A percentile compares a stretch with the other conserved stretches of the same genome.
phyloP scores from a whole-genome alignment of 2,113 vertebrate species.

The Cebidichthys violaceus region DNA sequence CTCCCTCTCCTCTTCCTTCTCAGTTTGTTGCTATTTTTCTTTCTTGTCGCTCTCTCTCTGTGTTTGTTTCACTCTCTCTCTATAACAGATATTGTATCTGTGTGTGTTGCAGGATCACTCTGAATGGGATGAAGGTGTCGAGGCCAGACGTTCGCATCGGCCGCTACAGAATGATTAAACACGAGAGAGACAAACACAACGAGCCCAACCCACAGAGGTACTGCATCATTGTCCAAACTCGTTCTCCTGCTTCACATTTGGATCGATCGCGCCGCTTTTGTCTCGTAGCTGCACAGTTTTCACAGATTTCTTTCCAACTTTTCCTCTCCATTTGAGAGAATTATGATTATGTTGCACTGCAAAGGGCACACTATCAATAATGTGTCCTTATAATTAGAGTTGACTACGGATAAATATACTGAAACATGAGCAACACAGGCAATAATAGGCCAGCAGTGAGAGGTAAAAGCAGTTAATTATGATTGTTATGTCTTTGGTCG shows the following conservation, averaged over 20 bases:
- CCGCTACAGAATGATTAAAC: conserved; percentile 99
- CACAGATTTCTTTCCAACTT: conserved; percentile 25
- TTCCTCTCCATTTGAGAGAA: conserved; percentile 37
- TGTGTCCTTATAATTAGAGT: conserved; percentile 30
- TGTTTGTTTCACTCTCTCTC: conserved; percentile 2
- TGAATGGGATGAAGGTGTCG: conserved; percentile 99
- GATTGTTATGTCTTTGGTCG: background rate
- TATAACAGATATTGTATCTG: conserved; percentile 47
- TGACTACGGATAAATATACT: background rate
- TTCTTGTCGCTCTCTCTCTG: background rate
- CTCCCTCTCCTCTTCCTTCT: conserved; percentile 4
- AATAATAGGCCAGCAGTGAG: background rate
- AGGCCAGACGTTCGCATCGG: conserved; percentile 97
- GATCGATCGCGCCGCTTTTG: conserved; percentile 49
- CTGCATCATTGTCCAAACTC: conserved; percentile 63
- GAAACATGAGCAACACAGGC: conserved; percentile 4
- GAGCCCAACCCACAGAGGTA: conserved; percentile 99
- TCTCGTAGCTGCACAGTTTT: conserved; percentile 21
- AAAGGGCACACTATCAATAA: conserved; percentile 26
- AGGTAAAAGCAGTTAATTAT: background rate
- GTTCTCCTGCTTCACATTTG: conserved; percentile 12
- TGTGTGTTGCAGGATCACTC: conserved; percentile 90
- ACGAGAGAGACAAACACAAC: conserved; percentile 98
- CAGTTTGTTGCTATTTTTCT: background rate
- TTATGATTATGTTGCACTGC: conserved; percentile 22